Conservation (phyloP, 2,113 vertebrate species). For the Sprattus sprattus region DNA sequence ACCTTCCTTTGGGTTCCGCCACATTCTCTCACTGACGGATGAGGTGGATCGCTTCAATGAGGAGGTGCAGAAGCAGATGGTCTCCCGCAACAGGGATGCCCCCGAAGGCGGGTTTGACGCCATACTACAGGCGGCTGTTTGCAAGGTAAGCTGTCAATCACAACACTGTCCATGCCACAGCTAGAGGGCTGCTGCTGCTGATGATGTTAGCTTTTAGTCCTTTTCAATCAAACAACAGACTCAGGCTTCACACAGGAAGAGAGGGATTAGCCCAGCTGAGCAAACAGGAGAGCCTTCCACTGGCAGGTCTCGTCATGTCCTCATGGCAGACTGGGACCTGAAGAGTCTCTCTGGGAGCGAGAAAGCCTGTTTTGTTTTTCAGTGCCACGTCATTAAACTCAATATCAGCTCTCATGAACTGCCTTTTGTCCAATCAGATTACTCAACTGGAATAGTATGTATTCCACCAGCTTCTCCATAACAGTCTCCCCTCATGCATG, state of each 20-base stretch:
- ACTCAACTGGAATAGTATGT: neutral
- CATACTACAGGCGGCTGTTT: conserved; percentile 91
- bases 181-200: neutral
- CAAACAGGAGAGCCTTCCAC: conserved; percentile 47
- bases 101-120: conserved; percentile 95
- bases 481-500: conserved; percentile 3
- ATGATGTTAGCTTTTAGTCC: conserved; percentile 33
- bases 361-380: neutral
- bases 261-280: conserved; percentile 54
- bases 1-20: conserved; percentile 94
- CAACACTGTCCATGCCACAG: neutral
- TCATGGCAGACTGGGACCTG: neutral
- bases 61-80: conserved; percentile 93
- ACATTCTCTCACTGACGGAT: conserved; percentile 91
- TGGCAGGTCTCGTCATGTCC: conserved; percentile 2
- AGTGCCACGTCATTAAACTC: neutral
- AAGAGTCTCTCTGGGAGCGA: neutral
- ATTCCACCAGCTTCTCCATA: neutral
- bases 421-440: neutral
- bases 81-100: conserved; percentile 93
- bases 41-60: conserved; percentile 91
- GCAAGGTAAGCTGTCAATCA: conserved; percentile 78
- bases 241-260: neutral
- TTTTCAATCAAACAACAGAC: conserved; percentile 38
- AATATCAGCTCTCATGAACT: neutral